Conservation (phyloP, 2,797 vertebrate species). For the Emydoidea blandingii region DNA sequence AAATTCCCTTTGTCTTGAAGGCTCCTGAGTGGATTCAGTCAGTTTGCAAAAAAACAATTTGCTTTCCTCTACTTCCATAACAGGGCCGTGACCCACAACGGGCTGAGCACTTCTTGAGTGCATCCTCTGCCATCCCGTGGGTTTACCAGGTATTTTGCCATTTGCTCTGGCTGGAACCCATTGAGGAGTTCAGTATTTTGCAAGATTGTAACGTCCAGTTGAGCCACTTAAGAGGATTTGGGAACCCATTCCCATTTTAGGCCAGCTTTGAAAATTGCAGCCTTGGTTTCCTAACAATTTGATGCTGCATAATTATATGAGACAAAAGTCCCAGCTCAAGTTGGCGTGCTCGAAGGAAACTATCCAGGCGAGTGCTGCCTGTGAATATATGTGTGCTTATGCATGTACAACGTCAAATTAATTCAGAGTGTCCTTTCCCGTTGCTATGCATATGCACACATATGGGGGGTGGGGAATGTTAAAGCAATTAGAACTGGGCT, state of each 20-base stretch:
- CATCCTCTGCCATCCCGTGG: background rate
- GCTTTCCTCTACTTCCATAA: background rate
- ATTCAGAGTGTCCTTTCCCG: background rate
- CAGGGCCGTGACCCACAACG: background rate
- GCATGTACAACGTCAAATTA: background rate
- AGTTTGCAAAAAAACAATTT: background rate
- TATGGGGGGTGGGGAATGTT: background rate
- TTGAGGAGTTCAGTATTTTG: background rate
- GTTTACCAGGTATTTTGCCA: background rate
- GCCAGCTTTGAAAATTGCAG: background rate
- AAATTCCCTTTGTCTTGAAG: background rate
- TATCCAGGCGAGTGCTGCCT: background rate
- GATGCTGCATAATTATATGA: fast-evolving
- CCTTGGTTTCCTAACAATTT: background rate
- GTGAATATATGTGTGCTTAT: background rate
- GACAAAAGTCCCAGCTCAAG: background rate
- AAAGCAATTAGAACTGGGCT: background rate
- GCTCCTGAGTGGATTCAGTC: background rate
- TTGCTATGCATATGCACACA: background rate
- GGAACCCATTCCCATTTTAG: background rate
- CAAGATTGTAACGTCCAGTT: fast-evolving
- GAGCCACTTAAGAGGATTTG: background rate
- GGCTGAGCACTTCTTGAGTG: background rate
- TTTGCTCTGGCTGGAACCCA: background rate
- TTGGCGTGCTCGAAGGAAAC: background rate